Conservation (phyloP, 2,113 vertebrate genomes). For the Zingel zingel region DNA sequence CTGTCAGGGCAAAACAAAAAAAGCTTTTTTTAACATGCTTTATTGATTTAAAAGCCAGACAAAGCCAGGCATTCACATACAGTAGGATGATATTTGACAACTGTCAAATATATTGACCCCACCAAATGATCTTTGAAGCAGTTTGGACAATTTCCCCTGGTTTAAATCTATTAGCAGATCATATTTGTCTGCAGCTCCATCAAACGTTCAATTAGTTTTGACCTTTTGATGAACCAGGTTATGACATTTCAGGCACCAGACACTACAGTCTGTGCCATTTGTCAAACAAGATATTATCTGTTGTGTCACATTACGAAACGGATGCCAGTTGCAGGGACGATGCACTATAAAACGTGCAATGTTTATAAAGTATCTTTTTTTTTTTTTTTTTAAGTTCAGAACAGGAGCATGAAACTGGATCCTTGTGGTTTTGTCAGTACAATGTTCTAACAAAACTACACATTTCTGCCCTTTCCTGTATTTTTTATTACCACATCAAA, state of each 20-base stretch:
- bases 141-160: slow-evolving; percentile 10
- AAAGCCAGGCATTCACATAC: slow-evolving; percentile 25
- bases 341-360: not conserved
- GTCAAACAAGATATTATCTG: slow-evolving; percentile 21
- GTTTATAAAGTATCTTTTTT: not conserved
- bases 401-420: not conserved
- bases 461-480: slow-evolving; percentile 36
- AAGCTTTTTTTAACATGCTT: not conserved
- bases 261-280: slow-evolving; percentile 9
- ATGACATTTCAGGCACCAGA: slow-evolving; percentile 7
- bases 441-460: not conserved
- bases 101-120: not conserved
- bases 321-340: not conserved
- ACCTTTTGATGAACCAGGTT: slow-evolving; percentile 40
- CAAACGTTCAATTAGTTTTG: slow-evolving; percentile 40
- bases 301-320: slow-evolving; percentile 1
- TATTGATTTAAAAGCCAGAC: slow-evolving; percentile 15
- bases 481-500: slow-evolving; percentile 49
- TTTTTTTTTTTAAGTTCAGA: not conserved
- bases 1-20: not conserved
- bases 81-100: slow-evolving; percentile 11
- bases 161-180: slow-evolving; percentile 22
- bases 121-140: not conserved
- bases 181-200: slow-evolving; percentile 38
- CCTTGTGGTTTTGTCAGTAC: not conserved